Percentiles rank a stretch among this genome's conserved stretches.
Evolutionary conservation across 2,113 vertebrate species (phyloP).

Genomic region (Euleptes europaea): DNA sequence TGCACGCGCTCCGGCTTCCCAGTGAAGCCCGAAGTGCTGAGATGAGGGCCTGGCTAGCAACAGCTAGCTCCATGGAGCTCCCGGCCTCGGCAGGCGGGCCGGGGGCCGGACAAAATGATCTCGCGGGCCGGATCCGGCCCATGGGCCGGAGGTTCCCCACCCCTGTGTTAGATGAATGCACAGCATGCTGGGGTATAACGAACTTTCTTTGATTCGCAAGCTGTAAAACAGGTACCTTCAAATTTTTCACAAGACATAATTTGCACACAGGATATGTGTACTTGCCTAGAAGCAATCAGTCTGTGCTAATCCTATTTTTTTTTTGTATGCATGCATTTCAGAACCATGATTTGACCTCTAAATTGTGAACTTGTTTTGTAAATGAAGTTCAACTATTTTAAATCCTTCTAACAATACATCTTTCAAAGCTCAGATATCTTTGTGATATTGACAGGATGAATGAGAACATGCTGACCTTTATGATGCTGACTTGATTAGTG

Average conservation of each 20-base stretch:
- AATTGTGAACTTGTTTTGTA: slow-evolving; percentile 9
- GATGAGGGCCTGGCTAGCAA: no score
- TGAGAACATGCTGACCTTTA: slow-evolving; percentile 13
- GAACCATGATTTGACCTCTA: slow-evolving; percentile 18
- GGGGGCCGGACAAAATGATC: no score
- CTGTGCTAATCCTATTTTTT: slow-evolving; percentile 20
- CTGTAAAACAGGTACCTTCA: not conserved
- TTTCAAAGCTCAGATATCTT: not conserved
- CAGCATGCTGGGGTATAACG: slow-evolving; percentile 6
- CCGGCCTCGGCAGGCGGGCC: no score
- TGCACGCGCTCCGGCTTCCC: no score
- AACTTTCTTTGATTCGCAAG: not conserved
- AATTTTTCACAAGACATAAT: not conserved
- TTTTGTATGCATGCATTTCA: slow-evolving; percentile 33
- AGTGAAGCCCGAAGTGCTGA: no score
- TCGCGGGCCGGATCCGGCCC: no score
- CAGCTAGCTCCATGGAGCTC: no score
- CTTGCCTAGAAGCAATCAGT: slow-evolving; percentile 31
- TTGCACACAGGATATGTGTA: slow-evolving; percentile 17
- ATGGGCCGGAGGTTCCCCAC: no score
- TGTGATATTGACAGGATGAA: slow-evolving; percentile 15
- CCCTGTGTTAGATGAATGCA: not conserved
- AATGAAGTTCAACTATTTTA: slow-evolving; percentile 1
- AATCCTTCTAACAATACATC: accelerated
- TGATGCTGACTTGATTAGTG: slow-evolving; percentile 37